Evolutionary conservation across 2,797 vertebrate genomes (phyloP), one percentile per base, ranked within the genome.

Genomic region (Gallinago nigripennis): DNA sequence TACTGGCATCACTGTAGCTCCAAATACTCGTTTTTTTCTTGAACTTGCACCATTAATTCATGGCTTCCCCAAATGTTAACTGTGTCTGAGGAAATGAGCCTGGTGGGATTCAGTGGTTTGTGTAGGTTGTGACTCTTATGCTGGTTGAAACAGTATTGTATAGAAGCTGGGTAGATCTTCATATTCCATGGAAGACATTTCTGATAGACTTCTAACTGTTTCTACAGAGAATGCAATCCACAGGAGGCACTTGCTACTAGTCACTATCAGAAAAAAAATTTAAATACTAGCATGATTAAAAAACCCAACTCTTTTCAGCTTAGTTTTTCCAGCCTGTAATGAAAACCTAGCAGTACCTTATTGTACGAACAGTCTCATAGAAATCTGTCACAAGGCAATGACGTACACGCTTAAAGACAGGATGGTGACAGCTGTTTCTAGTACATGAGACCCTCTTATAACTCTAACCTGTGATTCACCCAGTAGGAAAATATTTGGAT

Each of bases 381-480:
- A 85, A 96, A 70, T 77, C 33, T 70, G 51, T 89, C 75, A 53
- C 64, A 79, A 87, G 80, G 53, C 87, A 85, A 15, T 80, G 84
- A 93, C 7, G 4, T 56, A n/a, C 56, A 25, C 5, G 8, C 37
- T 51, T 54, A 41, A 68, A 87, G 75, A 77, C 25, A 35, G 81
- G 53, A 61, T 41, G 45, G 60, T 73, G 78, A 70, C 83, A 72
- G 78, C 71, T 91, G 70, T 48, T 86, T 89, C 53, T 73, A 31
- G 48, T 93, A 88, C 23, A 2, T n/a, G 56, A 80, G 33, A 87
- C 56, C 16, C 16, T 80, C 72, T 94, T 72, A 9, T 43, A 91
- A 51, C 6, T 91, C 81, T 82, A 92, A 87, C 35, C 60, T 85
- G 68, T 80, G 87, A 92, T 85, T 91, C 68, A 93, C 53, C 16